Percentiles rank a stretch among this genome's conserved stretches.
Evolutionary conservation across 37 sponge, comb jelly and placozoan species (phyloP).

Genomic region (Diacarnus erythraeanus): DNA sequence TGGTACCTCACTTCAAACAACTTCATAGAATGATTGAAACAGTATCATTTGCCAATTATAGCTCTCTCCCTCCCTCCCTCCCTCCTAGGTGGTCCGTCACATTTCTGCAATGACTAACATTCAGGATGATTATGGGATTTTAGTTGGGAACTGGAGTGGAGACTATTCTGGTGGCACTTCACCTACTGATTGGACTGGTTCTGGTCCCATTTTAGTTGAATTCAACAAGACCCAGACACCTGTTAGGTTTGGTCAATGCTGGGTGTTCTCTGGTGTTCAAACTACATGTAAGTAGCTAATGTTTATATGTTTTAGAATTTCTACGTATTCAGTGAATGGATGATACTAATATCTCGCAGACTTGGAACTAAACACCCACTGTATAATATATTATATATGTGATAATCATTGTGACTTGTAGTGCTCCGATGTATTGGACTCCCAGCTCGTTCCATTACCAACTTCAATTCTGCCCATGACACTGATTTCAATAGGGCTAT

Average conservation of each 20-base stretch:
- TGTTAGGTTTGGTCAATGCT: constrained; percentile 80
- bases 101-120: constrained; percentile 26
- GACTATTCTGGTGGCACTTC: constrained; percentile 59
- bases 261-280: constrained; percentile 80
- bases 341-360: no score
- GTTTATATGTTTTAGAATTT: no score
- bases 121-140: constrained; percentile 50
- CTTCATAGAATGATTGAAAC: no score
- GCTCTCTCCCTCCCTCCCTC: no score
- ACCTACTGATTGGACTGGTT: constrained; percentile 70
- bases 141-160: constrained; percentile 69
- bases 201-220: constrained; percentile 61
- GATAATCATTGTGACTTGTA: not conserved
- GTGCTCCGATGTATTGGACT: constrained; percentile 62
- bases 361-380: no score
- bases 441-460: constrained; percentile 78
- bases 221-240: constrained; percentile 40
- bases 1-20: no score
- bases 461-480: constrained; percentile 80
- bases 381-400: not conserved
- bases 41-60: no score
- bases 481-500: constrained; percentile 60
- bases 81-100: constrained; percentile 34
- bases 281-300: constrained; percentile 44
- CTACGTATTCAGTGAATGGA: no score